These are phyloP conservation scores for Hydrozoanthus gracilis DNA, from an alignment of 92 coral and sea anemone genomes.

Conservation along the genomic window DNA sequence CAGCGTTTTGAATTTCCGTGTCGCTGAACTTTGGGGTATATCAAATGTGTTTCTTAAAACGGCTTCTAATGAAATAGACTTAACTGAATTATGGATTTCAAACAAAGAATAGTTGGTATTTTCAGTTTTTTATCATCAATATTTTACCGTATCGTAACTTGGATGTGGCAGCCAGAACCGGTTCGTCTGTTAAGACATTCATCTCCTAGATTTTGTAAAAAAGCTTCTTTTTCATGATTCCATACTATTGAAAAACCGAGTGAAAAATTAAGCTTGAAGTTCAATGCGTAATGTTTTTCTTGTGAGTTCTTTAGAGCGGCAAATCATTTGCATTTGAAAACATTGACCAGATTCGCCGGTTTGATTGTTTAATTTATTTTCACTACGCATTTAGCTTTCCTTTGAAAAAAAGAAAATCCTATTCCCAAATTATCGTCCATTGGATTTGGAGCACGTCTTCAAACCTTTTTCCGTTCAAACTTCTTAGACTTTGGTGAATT, in stretches of 20 bases:
- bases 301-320: not conserved
- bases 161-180: no score
- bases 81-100: not conserved
- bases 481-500: not conserved
- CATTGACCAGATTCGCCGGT: not conserved
- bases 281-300: slow-evolving; percentile 7
- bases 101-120: not conserved
- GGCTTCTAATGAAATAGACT: not conserved
- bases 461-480: not conserved
- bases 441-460: not conserved
- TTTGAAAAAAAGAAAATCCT: no score
- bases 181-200: not conserved
- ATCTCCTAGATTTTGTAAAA: not conserved
- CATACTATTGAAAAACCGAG: not conserved
- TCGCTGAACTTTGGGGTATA: not conserved
- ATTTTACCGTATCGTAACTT: no score
- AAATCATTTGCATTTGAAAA: slow-evolving; percentile 23
- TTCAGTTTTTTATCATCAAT: no score
- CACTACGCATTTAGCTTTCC: not conserved
- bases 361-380: not conserved
- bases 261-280: not conserved
- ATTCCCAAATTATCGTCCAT: no score
- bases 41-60: not conserved
- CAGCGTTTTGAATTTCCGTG: not conserved
- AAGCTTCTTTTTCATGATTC: not conserved